These are phyloP conservation scores for Encarsia formosa DNA, from an alignment of 2,888 invertebrate genomes.

Conservation along the genomic window DNA sequence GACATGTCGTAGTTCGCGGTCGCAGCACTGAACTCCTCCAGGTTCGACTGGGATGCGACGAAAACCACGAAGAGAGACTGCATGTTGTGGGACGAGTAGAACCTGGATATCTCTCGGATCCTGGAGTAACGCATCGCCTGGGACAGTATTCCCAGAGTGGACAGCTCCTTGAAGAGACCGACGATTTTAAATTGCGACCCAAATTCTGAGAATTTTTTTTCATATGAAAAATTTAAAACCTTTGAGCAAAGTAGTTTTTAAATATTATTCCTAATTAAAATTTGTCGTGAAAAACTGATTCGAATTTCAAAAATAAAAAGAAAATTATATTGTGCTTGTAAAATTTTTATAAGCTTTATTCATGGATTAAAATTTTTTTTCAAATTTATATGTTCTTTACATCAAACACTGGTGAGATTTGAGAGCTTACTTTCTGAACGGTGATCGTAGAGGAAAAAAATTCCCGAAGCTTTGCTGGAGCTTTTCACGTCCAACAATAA, in stretches of 20 bases:
- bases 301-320: too few relatives aligned
- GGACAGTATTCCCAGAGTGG: not conserved
- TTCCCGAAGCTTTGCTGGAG: not conserved
- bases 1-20: constrained; percentile 29
- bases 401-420: too few relatives aligned
- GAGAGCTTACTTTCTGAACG: not conserved
- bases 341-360: too few relatives aligned
- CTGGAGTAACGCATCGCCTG: not conserved
- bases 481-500: not conserved
- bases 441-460: not conserved
- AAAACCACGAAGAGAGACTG: constrained; percentile 24
- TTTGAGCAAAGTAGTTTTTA: too few relatives aligned
- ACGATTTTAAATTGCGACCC: not conserved
- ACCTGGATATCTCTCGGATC: not conserved
- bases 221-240: too few relatives aligned
- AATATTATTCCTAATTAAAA: too few relatives aligned
- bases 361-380: too few relatives aligned
- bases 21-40: constrained; percentile 18
- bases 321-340: too few relatives aligned
- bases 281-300: too few relatives aligned
- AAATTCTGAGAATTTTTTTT: too few relatives aligned
- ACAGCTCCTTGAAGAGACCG: not conserved
- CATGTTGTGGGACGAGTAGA: not conserved
- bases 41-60: constrained; percentile 2
- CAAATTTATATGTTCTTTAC: too few relatives aligned